Evolutionary conservation across 2,797 vertebrate species (phyloP), one percentile per base, ranked within the genome.

Genomic region (Galaxias olidus): DNA sequence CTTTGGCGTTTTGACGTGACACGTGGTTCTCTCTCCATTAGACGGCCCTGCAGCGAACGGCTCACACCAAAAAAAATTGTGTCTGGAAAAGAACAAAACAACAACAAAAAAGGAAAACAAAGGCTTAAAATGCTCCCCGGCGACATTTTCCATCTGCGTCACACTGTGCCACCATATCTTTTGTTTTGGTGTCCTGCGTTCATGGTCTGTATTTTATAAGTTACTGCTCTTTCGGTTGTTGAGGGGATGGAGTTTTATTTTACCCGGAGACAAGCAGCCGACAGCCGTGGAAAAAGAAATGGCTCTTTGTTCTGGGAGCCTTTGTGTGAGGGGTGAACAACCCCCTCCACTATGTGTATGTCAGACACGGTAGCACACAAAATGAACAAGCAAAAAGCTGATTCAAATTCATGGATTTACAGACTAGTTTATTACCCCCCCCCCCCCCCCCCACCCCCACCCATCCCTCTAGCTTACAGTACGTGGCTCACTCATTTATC

Each of bases 331-430:
- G 42, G 45, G 43, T 9, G 73, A 75, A 84, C n/a, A 82, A 79
- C 46, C 49, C 48, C 68, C 70, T 75, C 57, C 57, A 61, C 20
- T 68, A 72, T 78, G 74, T 78, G 66, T 72, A 52, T 74, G 69
- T 83, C 73, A 62, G 67, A 87, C 77, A 81, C 45, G n/a, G 43
- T 67, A 79, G 64, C 68, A 66, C 69, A 76, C 66, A 63, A 79
- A 79, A 72, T 55, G 57, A 87, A 82, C 73, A 76, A 18, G 56
- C 61, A 59, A 65, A 82, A 78, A 80, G 79, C 79, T 84, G 74
- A 86, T 86, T 86, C 77, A 87, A 86, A 86, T 86, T 80, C 80
- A 76, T 64, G 72, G 68, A 82, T 84, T 84, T 85, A 81, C 77
- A 81, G 73, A 75, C 68, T 74, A 73, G 85, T 82, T 83, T 66